Conservation (phyloP, 2,797 vertebrate species). For the Botia almorhae region DNA sequence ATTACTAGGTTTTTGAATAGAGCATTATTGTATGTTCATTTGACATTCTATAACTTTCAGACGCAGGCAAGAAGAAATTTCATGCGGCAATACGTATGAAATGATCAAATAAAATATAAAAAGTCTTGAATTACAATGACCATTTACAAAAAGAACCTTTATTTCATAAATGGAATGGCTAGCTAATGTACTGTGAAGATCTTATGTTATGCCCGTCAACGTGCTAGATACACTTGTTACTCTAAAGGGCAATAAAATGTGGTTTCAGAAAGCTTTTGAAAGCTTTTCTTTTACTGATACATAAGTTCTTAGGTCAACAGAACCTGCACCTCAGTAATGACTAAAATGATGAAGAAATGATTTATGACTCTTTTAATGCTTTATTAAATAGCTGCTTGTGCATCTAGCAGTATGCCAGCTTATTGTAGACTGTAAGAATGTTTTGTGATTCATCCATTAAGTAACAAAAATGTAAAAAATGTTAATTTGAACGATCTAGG, state of each 20-base stretch:
- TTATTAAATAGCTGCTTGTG: constrained; percentile 11
- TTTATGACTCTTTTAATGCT: constrained; percentile 19
- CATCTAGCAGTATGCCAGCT: constrained; percentile 3
- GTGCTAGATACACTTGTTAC: constrained; percentile 12
- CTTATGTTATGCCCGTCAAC: constrained; percentile 23
- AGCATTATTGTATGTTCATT: neutral
- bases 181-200: constrained; percentile 35
- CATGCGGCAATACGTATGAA: neutral
- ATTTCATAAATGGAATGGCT: constrained; percentile 31
- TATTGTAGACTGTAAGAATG: no score
- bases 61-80: neutral
- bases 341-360: constrained; percentile 6
- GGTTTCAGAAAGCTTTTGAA: constrained; percentile 33
- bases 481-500: no score
- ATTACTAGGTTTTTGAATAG: neutral
- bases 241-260: constrained; percentile 34
- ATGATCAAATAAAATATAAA: constrained; percentile 14
- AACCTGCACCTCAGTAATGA: neutral
- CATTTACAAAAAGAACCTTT: constrained; percentile 12
- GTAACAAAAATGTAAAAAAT: no score
- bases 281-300: neutral
- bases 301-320: constrained; percentile 1
- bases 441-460: no score
- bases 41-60: neutral
- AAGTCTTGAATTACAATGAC: constrained; percentile 6